Conservation (phyloP, 2,797 vertebrate species). For the Pteropus rufus region DNA sequence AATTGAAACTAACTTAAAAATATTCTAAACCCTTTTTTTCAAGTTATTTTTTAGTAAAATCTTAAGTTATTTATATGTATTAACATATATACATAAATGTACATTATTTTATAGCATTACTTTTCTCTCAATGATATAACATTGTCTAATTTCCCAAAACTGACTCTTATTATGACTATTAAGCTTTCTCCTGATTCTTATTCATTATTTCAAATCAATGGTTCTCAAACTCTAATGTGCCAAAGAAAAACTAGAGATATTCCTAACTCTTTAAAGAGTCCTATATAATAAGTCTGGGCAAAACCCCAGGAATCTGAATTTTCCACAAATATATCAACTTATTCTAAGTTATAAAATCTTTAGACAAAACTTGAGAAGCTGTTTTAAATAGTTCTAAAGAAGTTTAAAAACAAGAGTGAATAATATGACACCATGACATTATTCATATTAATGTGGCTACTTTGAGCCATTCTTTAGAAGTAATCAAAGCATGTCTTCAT, state of each 20-base stretch:
- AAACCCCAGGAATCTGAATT: neutral
- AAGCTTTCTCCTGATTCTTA: neutral
- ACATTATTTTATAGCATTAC: neutral
- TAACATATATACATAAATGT: neutral
- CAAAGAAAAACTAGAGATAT: neutral
- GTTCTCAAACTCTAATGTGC: neutral
- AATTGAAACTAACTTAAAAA: neutral
- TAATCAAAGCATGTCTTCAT: neutral
- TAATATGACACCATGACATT: neutral
- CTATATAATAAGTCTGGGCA: neutral
- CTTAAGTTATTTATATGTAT: neutral
- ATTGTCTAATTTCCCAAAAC: neutral
- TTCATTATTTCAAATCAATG: neutral
- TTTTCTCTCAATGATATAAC: neutral
- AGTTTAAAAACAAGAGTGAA: neutral
- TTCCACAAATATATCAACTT: neutral
- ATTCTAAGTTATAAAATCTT: neutral
- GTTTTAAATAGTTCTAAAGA: neutral
- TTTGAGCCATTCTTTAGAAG: neutral
- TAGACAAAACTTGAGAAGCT: neutral
- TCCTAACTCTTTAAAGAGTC: neutral
- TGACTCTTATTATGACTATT: neutral
- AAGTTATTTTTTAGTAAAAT: conserved; percentile 3
- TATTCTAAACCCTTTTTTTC: neutral
- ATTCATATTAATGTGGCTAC: neutral